Evolutionary conservation across 2,113 vertebrate species (phyloP), one percentile per base, ranked within the genome.

Genomic region (Tetrax tetrax): DNA sequence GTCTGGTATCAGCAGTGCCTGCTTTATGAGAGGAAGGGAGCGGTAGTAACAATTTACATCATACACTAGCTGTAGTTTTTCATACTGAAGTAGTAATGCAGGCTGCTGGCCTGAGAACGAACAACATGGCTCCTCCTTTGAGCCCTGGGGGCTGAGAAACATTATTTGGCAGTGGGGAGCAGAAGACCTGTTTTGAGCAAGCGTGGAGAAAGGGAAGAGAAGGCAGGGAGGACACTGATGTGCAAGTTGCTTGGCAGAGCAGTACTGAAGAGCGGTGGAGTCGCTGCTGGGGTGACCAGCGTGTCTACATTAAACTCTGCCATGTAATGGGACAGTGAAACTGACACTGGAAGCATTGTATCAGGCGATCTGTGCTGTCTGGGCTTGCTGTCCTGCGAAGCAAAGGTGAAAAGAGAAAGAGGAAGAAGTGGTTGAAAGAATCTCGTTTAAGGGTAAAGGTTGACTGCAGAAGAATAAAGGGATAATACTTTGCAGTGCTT

Each of bases 1-100:
- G 71, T 29, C 68, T 94, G 86, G 57, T 89, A 56, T 37, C 15
- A 6, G 51, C 78, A 71, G n/a, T 84, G 75, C 51, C 68, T 87
- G 87, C 38, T 93, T 83, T 78, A 72, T 53, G 85, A 90, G 83
- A 81, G 70, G 74, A 93, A 53, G 59, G 90, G 43, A 95, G 82
- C 3, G 48, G 83, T 45, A 63, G 71, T 72, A 92, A 79, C 83
- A 65, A 74, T 23, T 68, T 72, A 35, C 7, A 2, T 69, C 2
- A 0, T n/a, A 17, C 3, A 1, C 11, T 47, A 28, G 74, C 29
- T 94, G 61, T 65, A 68, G 59, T 83, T 95, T 95, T 78, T 90
- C 78, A 47, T 43, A n/a, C 38, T 45, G 79, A 86, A 90, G 48
- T n/a, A 68, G 61, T 72, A 76, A 77, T 37, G 37, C 4, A 14